phyloP scores from a whole-genome alignment of 2,113 vertebrate genomes.

The Nyctibius bracteatus region DNA sequence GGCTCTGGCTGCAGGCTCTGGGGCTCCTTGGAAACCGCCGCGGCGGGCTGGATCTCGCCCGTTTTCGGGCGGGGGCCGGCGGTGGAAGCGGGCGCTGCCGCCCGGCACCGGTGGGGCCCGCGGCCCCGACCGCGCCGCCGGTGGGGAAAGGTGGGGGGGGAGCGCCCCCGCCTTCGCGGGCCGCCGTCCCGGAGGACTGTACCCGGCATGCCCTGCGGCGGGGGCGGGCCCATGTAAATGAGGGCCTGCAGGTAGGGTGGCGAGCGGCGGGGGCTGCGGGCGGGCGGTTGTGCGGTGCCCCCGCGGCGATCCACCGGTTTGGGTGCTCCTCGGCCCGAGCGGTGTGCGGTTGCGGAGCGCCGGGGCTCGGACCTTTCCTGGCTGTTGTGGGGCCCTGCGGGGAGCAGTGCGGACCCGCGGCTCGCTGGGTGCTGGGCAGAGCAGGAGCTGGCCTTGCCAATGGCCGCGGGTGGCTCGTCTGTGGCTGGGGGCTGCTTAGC shows the following conservation, averaged over 20 bases:
- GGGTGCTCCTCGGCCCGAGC: rapidly evolving
- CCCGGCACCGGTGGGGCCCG: not conserved
- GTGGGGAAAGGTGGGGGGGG: no score
- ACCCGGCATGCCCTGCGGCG: not conserved
- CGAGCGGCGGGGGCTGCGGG: not conserved
- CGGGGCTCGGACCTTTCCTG: rapidly evolving
- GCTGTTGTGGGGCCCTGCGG: not conserved
- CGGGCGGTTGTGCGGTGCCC: not conserved
- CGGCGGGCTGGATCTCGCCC: not conserved
- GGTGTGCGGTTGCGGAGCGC: rapidly evolving
- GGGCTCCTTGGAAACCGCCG: not conserved
- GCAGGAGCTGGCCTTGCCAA: rapidly evolving
- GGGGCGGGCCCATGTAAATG: not conserved
- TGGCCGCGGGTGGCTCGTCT: rapidly evolving
- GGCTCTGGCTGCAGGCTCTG: not conserved
- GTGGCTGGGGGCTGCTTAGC: not conserved
- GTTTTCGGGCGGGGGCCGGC: not conserved
- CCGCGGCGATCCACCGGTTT: rapidly evolving
- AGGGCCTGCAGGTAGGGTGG: not conserved
- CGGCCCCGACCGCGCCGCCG: no score
- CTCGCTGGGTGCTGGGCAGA: not conserved
- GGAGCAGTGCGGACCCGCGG: not conserved
- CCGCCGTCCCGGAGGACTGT: not conserved
- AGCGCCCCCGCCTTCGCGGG: no score
- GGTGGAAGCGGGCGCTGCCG: no score